Evolutionary conservation across 2,888 invertebrate genomes (phyloP).

Genomic region (Tiliacea citrago): DNA sequence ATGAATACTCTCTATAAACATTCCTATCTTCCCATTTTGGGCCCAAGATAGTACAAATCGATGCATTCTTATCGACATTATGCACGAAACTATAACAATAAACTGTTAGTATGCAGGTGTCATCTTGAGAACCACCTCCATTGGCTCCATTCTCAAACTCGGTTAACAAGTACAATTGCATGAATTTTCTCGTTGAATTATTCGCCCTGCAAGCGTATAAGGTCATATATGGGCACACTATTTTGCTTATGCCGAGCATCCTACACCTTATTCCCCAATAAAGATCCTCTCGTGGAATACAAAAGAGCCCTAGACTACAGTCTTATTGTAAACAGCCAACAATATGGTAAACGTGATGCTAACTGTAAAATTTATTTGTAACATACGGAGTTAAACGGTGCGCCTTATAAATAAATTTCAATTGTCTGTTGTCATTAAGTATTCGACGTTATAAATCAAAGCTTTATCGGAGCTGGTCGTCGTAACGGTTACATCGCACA

Average conservation of each 20-base stretch:
- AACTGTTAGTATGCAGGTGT: conserved; percentile 55
- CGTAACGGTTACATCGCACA: conserved; percentile 84
- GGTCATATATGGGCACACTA: conserved; percentile 69
- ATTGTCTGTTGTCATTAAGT: conserved; percentile 89
- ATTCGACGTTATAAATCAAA: conserved; percentile 89
- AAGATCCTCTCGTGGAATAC: conserved; percentile 80
- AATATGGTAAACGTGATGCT: conserved; percentile 84
- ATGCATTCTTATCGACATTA: conserved; percentile 31
- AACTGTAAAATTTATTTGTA: conserved; percentile 87
- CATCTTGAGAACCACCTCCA: conserved; percentile 48
- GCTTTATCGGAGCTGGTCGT: conserved; percentile 85
- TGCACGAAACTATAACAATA: conserved; percentile 46
- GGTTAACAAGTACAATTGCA: conserved; percentile 68
- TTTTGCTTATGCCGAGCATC: conserved; percentile 68
- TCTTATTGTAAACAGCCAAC: conserved; percentile 79
- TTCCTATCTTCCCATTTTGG: conserved; percentile 26
- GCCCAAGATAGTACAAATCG: conserved; percentile 29
- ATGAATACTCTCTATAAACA: conserved; percentile 11
- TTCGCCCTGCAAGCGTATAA: conserved; percentile 65
- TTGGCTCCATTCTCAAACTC: conserved; percentile 56
- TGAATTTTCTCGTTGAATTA: conserved; percentile 71
- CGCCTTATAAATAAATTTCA: conserved; percentile 89
- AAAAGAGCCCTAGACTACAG: conserved; percentile 79
- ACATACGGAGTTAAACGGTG: conserved; percentile 80
- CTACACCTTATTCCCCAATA: conserved; percentile 75